Conservation (phyloP, 2,113 vertebrate species). For the Pedionomus torquatus region DNA sequence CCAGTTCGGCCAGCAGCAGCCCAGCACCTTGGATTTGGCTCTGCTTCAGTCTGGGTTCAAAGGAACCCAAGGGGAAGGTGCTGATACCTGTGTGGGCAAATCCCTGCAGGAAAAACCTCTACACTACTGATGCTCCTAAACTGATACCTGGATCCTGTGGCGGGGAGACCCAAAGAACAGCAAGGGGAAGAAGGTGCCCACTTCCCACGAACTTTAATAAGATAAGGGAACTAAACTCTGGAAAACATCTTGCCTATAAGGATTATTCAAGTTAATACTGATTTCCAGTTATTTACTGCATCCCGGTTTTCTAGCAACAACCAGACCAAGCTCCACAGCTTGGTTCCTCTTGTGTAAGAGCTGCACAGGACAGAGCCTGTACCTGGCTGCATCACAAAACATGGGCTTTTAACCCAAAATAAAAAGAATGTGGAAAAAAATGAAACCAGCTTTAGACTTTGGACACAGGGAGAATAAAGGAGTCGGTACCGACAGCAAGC, state of each 20-base stretch:
- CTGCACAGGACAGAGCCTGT: background rate
- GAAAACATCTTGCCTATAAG: background rate
- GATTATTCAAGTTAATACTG: rapidly evolving
- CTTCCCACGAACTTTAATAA: background rate
- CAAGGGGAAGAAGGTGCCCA: background rate
- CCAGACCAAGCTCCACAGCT: background rate
- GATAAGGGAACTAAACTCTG: background rate
- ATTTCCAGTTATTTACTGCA: background rate
- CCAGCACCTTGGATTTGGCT: background rate
- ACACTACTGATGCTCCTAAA: background rate
- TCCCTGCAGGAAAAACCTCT: background rate
- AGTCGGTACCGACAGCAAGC: background rate
- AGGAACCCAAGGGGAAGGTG: background rate
- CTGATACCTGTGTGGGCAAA: background rate
- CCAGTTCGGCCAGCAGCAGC: background rate
- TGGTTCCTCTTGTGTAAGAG: background rate
- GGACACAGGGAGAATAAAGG: background rate
- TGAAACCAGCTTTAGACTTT: rapidly evolving
- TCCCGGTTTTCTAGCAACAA: background rate
- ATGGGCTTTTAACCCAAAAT: background rate
- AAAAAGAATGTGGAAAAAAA: background rate
- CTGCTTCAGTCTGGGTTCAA: background rate
- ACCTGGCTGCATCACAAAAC: background rate
- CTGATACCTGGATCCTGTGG: background rate
- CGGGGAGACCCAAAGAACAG: background rate